Conservation (phyloP, 2,113 vertebrate species). For the Macrotus californicus region DNA sequence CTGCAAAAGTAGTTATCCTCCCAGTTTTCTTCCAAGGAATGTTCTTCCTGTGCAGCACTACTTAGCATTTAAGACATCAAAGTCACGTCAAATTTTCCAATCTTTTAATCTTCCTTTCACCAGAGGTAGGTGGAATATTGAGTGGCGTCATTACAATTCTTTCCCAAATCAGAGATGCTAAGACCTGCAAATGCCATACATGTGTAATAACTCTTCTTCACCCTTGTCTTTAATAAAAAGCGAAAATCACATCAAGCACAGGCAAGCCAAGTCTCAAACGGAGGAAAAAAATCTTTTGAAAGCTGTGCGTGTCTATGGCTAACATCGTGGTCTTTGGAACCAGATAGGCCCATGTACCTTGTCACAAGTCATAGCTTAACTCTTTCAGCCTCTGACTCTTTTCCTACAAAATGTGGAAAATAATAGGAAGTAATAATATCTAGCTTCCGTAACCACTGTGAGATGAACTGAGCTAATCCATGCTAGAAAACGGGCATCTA, state of each 20-base stretch:
- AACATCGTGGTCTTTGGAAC: not conserved
- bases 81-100: conserved; percentile 62
- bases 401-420: not conserved
- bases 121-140: conserved; percentile 55
- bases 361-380: not conserved
- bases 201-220: conserved; percentile 36
- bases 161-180: conserved; percentile 49
- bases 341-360: rapidly evolving
- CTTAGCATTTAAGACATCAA: conserved; percentile 64
- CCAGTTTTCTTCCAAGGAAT: conserved; percentile 55
- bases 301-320: not conserved
- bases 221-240: conserved; percentile 17
- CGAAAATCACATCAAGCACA: not conserved
- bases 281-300: not conserved
- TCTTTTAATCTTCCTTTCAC: conserved; percentile 51
- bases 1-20: conserved; percentile 64
- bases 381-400: not conserved
- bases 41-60: conserved; percentile 43
- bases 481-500: not conserved
- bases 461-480: not conserved
- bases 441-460: not conserved
- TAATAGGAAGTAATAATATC: not conserved
- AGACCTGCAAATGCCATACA: conserved; percentile 24
- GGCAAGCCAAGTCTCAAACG: not conserved
- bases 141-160: conserved; percentile 53